Base-by-base conservation (phyloP, 2,888 invertebrate genomes). In the Heliothis peltigera region DNA sequence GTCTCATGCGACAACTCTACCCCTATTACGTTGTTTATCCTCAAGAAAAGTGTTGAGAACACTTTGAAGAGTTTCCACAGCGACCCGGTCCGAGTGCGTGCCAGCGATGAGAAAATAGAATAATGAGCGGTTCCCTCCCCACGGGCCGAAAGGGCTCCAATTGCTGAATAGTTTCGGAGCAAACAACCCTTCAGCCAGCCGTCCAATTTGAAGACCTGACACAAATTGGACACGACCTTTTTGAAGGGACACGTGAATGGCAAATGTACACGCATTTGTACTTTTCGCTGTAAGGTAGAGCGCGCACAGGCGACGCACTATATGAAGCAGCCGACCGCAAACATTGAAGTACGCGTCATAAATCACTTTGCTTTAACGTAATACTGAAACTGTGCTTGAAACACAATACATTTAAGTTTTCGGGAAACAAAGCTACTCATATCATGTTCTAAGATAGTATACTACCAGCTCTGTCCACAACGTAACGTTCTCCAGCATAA, bases 61-160 rank as follows among this genome's bases (percentile, higher is more conserved):
- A 75, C 56, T 74, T 74, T 70, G 48, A 63, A 65, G 51, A 53
- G 51, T 68, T 59, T 58, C 22, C 54, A 70, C 25, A 28, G 39
- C 61, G 55, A 70, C 61, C 49, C 58, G 47, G 57, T 54, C 48
- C 67, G 44, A 74, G 76, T 68, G 71, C 71, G 64, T 64, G 63
- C 49, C 67, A 82, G 82, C 81, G 82, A 84, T 83, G 66, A 78
- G 76, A 75, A 84, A 84, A 84, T 84, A 84, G 84, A 82, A 82
- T 84, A 83, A 84, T 80, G 79, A 78, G 64, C 62, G 64, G 58
- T 46, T 35, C 44, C 35, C 48, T 74, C 74, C 75, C 65, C 32
- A 42, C 48, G 70, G 65, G 64, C 35, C 58, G 55, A 56, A 60
- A 77, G 82, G 80, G 75, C 54, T 79, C 81, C 79, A 79, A 77